Conservation (phyloP, 2,888 invertebrate species). For the Rotaria sp. region DNA sequence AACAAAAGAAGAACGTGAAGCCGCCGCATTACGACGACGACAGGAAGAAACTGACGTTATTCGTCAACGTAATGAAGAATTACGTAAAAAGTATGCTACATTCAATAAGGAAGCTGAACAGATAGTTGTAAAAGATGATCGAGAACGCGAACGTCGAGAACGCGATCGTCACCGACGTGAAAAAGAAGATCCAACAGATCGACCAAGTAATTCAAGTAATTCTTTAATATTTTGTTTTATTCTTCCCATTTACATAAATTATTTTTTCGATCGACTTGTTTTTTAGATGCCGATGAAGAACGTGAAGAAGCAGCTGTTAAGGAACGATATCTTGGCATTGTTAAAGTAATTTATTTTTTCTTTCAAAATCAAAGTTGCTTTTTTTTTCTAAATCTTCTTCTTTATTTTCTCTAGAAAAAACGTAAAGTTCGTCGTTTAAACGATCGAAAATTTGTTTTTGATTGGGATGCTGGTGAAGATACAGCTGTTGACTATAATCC, state of each 20-base stretch:
- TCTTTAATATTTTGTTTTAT: too few relatives aligned
- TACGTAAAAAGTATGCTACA: constrained; percentile 62
- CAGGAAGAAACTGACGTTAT: constrained; percentile 77
- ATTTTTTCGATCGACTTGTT: not conserved
- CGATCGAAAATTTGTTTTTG: constrained; percentile 97
- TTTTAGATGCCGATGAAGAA: constrained; percentile 70
- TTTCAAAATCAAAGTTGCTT: not conserved
- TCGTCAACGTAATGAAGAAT: constrained; percentile 67
- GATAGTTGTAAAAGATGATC: constrained; percentile 20
- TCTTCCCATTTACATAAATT: too few relatives aligned
- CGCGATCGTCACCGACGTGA: constrained; percentile 44
- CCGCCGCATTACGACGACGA: constrained; percentile 76
- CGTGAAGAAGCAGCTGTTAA: constrained; percentile 88
- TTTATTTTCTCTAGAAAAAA: constrained; percentile 58
- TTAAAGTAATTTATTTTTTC: constrained; percentile 59
- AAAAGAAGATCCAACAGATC: constrained; percentile 45
- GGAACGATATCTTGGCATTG: constrained; percentile 82
- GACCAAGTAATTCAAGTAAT: constrained; percentile 42
- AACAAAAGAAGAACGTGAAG: constrained; percentile 86
- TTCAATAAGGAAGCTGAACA: constrained; percentile 47
- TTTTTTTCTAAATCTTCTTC: not conserved
- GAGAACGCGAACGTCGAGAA: constrained; percentile 45
- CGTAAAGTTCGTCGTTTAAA: constrained; percentile 82
- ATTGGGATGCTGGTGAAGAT: constrained; percentile 98
- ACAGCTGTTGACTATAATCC: constrained; percentile 94